Evolutionary conservation across 2,797 vertebrate genomes (phyloP).

Genomic region (Tokudaia tokunoshimensis): DNA sequence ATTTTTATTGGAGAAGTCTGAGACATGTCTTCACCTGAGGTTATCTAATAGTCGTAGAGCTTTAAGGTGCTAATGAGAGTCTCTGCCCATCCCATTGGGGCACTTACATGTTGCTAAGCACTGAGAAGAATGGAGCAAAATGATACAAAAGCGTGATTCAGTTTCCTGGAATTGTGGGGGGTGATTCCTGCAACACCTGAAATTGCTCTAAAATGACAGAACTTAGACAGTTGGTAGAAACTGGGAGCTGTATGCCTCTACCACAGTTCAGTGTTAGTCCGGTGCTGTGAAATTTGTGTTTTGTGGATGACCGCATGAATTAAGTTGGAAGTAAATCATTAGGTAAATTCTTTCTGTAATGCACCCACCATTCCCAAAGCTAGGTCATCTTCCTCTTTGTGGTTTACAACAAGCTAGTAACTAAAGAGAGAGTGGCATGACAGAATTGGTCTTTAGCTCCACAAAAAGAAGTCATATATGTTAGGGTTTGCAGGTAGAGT

Average conservation of each 20-base stretch:
- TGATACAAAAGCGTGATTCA: slow-evolving; percentile 16
- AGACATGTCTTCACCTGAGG: slow-evolving; percentile 62
- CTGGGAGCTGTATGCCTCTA: not conserved
- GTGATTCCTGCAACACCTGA: not conserved
- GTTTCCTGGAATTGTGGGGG: slow-evolving; percentile 2
- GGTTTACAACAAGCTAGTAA: not conserved
- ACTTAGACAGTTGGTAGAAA: not conserved
- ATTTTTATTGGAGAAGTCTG: slow-evolving; percentile 67
- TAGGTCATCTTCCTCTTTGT: not conserved
- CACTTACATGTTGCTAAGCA: slow-evolving; percentile 18
- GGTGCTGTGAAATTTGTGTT: not conserved
- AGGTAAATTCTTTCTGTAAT: not conserved
- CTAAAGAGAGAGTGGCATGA: not conserved
- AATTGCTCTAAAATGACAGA: not conserved
- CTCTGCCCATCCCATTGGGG: not conserved
- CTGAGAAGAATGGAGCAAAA: slow-evolving; percentile 30
- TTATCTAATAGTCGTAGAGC: slow-evolving; percentile 45
- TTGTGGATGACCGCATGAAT: not conserved
- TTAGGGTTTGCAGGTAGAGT: not conserved
- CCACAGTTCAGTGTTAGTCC: not conserved
- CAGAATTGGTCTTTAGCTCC: slow-evolving; percentile 13
- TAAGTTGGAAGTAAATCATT: slow-evolving; percentile 35
- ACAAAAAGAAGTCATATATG: not conserved
- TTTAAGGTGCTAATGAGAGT: slow-evolving; percentile 49
- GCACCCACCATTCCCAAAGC: not conserved